Evolutionary conservation across 2,113 vertebrate genomes (phyloP).

Genomic region (Bombycilla garrulus): DNA sequence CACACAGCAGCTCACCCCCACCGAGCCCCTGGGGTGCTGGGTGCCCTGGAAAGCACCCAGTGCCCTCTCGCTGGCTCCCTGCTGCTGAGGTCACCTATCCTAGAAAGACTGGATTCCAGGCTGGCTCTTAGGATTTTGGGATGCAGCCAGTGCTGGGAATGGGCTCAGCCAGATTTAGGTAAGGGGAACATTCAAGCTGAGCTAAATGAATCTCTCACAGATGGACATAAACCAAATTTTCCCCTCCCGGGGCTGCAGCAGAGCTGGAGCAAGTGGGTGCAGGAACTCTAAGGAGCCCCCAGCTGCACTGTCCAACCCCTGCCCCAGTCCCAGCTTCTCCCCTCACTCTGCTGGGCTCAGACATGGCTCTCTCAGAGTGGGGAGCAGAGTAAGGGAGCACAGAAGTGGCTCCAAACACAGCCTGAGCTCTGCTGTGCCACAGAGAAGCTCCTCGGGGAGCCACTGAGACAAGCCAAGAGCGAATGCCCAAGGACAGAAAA

Average conservation of each 20-base stretch:
- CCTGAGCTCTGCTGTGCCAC: neutral
- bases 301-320: rapidly evolving
- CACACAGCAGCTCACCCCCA: neutral
- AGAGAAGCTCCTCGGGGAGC: rapidly evolving
- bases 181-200: neutral
- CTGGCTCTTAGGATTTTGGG: neutral
- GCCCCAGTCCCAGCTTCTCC: neutral
- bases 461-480: rapidly evolving
- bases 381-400: neutral
- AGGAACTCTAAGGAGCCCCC: neutral
- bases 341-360: neutral
- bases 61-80: neutral
- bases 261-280: rapidly evolving
- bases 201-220: neutral
- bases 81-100: neutral
- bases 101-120: rapidly evolving
- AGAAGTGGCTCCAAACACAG: neutral
- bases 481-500: neutral
- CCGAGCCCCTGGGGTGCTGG: rapidly evolving
- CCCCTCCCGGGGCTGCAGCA: neutral
- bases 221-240: neutral
- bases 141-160: neutral
- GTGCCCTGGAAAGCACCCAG: neutral
- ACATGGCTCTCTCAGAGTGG: rapidly evolving
- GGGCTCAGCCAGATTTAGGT: neutral